Percentiles rank a stretch among this genome's conserved stretches.
Evolutionary conservation across 2,113 vertebrate species (phyloP).

Genomic region (Microtus ochrogaster): DNA sequence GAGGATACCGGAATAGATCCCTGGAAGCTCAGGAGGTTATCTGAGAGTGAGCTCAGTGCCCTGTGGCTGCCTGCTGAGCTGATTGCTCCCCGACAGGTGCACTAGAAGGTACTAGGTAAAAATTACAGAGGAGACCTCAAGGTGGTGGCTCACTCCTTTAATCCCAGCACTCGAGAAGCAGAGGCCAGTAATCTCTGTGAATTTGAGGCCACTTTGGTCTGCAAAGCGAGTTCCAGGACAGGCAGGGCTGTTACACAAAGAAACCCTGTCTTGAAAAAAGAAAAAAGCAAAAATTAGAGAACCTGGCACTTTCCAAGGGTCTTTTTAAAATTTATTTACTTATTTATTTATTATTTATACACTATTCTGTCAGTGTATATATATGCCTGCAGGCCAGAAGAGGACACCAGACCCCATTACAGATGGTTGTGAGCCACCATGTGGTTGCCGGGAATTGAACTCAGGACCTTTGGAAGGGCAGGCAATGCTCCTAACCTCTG

Average conservation of each 20-base stretch:
- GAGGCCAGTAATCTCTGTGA: neutral
- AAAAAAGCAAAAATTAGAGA: too few species aligned
- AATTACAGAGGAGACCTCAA: neutral
- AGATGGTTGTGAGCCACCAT: too few species aligned
- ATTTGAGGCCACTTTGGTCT: neutral
- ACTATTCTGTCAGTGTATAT: too few species aligned
- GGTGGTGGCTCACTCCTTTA: neutral
- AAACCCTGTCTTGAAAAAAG: neutral
- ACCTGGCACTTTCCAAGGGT: too few species aligned
- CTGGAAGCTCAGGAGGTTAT: neutral
- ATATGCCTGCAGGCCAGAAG: too few species aligned
- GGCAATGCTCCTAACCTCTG: too few species aligned
- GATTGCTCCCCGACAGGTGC: neutral
- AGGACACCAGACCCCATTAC: too few species aligned
- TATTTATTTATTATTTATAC: too few species aligned
- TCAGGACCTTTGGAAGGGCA: too few species aligned
- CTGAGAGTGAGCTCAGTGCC: neutral
- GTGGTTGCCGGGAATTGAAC: too few species aligned
- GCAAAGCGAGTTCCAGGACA: neutral
- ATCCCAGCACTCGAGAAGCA: neutral
- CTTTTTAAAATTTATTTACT: too few species aligned
- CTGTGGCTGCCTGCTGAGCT: neutral
- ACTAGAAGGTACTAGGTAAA: neutral
- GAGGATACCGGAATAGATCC: neutral
- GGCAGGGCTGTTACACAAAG: neutral